phyloP scores from a whole-genome alignment of 2,113 vertebrate genomes.

The Cyprinus carpio region DNA sequence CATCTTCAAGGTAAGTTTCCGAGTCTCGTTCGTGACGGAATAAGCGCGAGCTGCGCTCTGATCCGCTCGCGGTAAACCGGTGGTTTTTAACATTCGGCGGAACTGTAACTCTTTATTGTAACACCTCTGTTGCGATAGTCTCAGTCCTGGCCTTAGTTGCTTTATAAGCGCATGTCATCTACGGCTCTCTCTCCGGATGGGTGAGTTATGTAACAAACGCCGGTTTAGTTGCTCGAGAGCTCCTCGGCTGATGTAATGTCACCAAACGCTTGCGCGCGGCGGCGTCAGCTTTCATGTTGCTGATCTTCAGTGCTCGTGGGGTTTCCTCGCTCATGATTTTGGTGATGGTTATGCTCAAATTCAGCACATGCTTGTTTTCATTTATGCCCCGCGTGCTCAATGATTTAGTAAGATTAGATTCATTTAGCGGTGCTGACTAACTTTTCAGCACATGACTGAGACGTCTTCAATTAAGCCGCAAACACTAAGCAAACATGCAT shows the following conservation, averaged over 20 bases:
- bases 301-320: background rate
- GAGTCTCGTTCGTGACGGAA: background rate
- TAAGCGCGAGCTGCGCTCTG: background rate
- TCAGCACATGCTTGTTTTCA: constrained; percentile 16
- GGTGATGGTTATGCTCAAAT: constrained; percentile 31
- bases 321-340: background rate
- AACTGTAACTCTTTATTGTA: background rate
- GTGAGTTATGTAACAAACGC: constrained; percentile 13
- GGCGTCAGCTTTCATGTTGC: background rate
- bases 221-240: background rate
- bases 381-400: constrained; percentile 29
- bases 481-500: too few species aligned
- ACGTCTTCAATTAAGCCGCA: background rate
- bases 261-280: constrained; percentile 57
- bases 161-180: background rate
- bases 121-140: background rate
- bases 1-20: constrained; percentile 70
- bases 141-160: too few species aligned
- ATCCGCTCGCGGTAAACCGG: background rate
- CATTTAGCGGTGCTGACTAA: background rate
- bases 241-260: constrained; percentile 78
- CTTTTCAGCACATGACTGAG: background rate
- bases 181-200: background rate
- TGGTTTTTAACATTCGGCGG: background rate
- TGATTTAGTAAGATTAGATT: constrained; percentile 51